These are phyloP conservation scores for Molothrus ater DNA, from an alignment of 2,797 vertebrate species.

Conservation along the genomic window DNA sequence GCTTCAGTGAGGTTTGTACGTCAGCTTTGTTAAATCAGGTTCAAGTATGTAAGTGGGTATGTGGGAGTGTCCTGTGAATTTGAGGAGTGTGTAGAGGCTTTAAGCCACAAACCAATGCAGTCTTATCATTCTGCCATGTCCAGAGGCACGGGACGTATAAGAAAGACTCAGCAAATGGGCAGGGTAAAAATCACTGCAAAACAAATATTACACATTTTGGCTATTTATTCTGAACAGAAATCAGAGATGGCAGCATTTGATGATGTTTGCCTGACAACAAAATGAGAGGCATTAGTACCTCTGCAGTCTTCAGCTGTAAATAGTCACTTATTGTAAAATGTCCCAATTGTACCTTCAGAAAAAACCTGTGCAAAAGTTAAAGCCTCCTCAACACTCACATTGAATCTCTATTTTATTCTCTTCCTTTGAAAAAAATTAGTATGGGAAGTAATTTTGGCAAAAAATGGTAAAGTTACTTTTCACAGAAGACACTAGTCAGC, in stretches of 20 bases:
- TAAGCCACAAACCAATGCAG: background rate
- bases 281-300: background rate
- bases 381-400: background rate
- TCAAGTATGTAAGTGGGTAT: background rate
- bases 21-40: background rate
- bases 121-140: background rate
- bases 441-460: background rate
- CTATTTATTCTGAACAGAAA: background rate
- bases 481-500: background rate
- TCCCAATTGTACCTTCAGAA: background rate
- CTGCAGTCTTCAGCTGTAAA: background rate
- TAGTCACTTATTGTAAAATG: background rate
- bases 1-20: background rate
- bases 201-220: background rate
- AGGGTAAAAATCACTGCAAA: background rate
- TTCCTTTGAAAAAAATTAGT: background rate
- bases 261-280: background rate
- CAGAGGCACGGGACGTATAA: background rate
- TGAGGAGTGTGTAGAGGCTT: fast-evolving
- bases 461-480: background rate
- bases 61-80: background rate
- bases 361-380: background rate
- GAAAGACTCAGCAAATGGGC: background rate
- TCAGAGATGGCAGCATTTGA: background rate
- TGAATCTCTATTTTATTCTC: background rate